Evolutionary conservation across 2,888 invertebrate genomes (phyloP).

Genomic region (Dioctria rufipes): DNA sequence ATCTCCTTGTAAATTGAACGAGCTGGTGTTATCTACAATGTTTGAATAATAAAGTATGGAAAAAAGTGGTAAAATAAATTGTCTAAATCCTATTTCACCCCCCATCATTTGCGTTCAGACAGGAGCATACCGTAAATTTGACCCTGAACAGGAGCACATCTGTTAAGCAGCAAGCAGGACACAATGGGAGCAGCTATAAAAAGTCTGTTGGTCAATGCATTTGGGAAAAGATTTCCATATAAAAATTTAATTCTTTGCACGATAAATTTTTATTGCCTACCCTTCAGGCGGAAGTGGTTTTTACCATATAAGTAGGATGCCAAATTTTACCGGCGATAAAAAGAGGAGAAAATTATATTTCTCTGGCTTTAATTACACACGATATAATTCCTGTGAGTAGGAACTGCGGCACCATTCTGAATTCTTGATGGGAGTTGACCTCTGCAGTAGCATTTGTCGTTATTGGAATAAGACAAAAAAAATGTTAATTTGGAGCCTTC

Average conservation of each 20-base stretch:
- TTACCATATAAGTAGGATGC: slow-evolving; percentile 8
- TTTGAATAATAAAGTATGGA: neutral
- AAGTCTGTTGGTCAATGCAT: slow-evolving; percentile 42
- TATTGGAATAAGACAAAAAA: neutral
- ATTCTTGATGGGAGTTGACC: slow-evolving; percentile 28
- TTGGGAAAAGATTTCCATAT: slow-evolving; percentile 41
- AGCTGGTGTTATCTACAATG: neutral
- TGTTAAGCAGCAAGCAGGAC: neutral
- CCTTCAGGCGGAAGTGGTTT: slow-evolving; percentile 34
- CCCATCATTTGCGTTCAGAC: neutral
- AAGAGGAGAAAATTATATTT: slow-evolving; percentile 7
- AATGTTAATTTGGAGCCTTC: neutral
- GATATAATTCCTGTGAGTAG: slow-evolving; percentile 27
- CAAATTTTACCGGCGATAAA: neutral
- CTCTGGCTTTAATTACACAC: slow-evolving; percentile 28
- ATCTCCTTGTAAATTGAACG: too few relatives aligned
- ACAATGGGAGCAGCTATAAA: slow-evolving; percentile 1
- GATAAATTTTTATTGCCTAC: slow-evolving; percentile 43
- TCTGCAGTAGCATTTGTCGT: slow-evolving; percentile 8
- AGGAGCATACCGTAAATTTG: neutral
- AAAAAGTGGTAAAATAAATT: slow-evolving; percentile 12
- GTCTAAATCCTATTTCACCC: slow-evolving; percentile 19
- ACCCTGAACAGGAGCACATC: neutral
- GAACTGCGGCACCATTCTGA: neutral
- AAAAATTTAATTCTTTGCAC: slow-evolving; percentile 49